phyloP scores from a whole-genome alignment of 2,113 vertebrate genomes.

The Anoura caudifer region DNA sequence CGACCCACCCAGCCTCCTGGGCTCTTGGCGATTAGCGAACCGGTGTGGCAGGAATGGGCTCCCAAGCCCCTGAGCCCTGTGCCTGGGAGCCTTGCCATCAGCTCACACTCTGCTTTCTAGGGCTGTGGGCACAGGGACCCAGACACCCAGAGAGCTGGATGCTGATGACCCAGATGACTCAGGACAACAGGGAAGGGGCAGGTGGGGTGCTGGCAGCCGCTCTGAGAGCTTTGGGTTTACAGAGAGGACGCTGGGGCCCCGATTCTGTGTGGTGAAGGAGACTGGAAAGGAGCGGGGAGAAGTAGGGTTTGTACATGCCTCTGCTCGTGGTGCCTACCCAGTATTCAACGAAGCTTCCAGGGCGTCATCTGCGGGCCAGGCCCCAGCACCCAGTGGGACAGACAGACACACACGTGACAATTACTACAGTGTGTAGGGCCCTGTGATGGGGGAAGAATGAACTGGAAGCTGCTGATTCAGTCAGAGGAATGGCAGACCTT shows the following conservation, averaged over 20 bases:
- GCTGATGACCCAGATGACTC: background rate
- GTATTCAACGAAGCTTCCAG: background rate
- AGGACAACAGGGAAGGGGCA: background rate
- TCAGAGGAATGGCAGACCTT: background rate
- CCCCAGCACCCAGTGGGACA: background rate
- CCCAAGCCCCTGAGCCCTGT: background rate
- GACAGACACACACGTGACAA: background rate
- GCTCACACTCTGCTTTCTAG: background rate
- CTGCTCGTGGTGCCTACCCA: background rate
- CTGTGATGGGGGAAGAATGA: background rate
- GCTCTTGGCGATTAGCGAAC: background rate
- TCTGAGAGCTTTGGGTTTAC: background rate
- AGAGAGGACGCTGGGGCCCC: background rate
- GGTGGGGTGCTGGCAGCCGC: background rate
- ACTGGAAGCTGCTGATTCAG: background rate
- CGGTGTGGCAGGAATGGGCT: background rate
- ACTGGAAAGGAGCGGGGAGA: fast-evolving
- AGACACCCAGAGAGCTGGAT: background rate
- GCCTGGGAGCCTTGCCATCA: background rate
- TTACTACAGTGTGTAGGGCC: background rate
- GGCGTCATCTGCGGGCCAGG: background rate
- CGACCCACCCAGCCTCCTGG: background rate
- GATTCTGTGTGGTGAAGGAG: background rate
- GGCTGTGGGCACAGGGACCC: constrained; percentile 25
- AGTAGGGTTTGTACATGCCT: background rate